These are phyloP conservation scores for Leptinotarsa haldemani DNA, from an alignment of 2,888 invertebrate genomes.

Conservation along the genomic window DNA sequence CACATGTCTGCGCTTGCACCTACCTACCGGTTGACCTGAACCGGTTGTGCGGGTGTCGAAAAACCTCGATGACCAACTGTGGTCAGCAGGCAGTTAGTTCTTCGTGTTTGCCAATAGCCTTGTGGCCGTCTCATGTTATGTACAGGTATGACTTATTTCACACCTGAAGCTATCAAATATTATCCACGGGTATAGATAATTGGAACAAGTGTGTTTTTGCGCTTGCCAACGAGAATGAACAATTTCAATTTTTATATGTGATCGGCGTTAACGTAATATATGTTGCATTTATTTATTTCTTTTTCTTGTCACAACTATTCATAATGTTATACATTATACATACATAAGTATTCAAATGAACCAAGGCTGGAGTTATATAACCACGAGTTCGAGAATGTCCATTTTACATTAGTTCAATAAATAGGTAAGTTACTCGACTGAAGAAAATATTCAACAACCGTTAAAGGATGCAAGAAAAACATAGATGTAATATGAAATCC, in stretches of 20 bases:
- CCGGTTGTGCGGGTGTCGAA: slow-evolving; percentile 57
- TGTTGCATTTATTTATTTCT: slow-evolving; percentile 18
- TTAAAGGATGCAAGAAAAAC: neutral
- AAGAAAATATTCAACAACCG: neutral
- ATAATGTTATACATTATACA: neutral
- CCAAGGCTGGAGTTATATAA: neutral
- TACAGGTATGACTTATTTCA: slow-evolving; percentile 20
- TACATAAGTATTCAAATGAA: slow-evolving; percentile 1
- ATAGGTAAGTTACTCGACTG: neutral
- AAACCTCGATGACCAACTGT: slow-evolving; percentile 45
- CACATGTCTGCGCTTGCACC: slow-evolving; percentile 12
- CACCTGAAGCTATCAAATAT: slow-evolving; percentile 20
- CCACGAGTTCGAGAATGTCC: neutral
- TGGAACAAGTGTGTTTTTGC: slow-evolving; percentile 6
- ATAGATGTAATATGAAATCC: too few species aligned
- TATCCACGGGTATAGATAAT: slow-evolving; percentile 23
- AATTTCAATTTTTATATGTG: slow-evolving; percentile 17
- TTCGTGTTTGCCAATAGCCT: slow-evolving; percentile 19
- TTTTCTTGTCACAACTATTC: slow-evolving; percentile 6
- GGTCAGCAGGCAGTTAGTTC: slow-evolving; percentile 32
- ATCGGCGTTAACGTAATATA: slow-evolving; percentile 14
- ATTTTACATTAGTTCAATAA: neutral
- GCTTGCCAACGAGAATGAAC: neutral
- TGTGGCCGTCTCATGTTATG: slow-evolving; percentile 13
- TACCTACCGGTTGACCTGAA: slow-evolving; percentile 37